phyloP scores from a whole-genome alignment of 2,113 vertebrate species.

The Lipotes vexillifer region DNA sequence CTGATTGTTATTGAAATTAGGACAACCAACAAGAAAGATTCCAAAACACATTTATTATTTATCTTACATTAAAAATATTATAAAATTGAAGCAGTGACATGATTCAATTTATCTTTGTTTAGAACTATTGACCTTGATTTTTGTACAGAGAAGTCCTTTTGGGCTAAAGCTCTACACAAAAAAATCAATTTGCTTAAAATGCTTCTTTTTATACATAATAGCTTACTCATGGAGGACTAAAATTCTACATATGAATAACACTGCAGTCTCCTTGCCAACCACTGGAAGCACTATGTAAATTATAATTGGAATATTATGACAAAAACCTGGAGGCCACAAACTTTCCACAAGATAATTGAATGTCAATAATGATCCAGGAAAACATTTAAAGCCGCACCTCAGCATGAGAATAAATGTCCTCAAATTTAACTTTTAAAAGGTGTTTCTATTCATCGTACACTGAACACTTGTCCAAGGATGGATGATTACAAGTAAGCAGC shows the following conservation, averaged over 20 bases:
- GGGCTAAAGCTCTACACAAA: constrained; percentile 57
- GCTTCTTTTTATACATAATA: constrained; percentile 64
- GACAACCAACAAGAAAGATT: constrained; percentile 67
- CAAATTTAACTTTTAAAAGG: constrained; percentile 35
- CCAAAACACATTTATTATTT: constrained; percentile 72
- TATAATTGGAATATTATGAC: constrained; percentile 41
- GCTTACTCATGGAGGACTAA: constrained; percentile 48
- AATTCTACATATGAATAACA: constrained; percentile 54
- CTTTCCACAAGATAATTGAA: constrained; percentile 45
- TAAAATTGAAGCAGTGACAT: constrained; percentile 65
- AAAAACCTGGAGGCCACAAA: constrained; percentile 54
- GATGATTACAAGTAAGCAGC: neutral
- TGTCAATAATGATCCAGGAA: constrained; percentile 47
- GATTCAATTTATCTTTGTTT: constrained; percentile 76
- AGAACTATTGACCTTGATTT: constrained; percentile 77
- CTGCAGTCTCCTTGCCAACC: constrained; percentile 1
- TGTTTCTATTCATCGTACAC: neutral
- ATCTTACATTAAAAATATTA: constrained; percentile 72
- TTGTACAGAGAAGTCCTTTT: constrained; percentile 70
- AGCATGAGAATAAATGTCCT: neutral
- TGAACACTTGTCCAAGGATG: neutral
- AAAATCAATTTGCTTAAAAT: constrained; percentile 77
- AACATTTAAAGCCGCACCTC: constrained; percentile 40
- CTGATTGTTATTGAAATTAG: constrained; percentile 59
- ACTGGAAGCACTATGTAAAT: constrained; percentile 51